Conservation (phyloP, 2,888 invertebrate species). For the Nomada fabriciana region DNA sequence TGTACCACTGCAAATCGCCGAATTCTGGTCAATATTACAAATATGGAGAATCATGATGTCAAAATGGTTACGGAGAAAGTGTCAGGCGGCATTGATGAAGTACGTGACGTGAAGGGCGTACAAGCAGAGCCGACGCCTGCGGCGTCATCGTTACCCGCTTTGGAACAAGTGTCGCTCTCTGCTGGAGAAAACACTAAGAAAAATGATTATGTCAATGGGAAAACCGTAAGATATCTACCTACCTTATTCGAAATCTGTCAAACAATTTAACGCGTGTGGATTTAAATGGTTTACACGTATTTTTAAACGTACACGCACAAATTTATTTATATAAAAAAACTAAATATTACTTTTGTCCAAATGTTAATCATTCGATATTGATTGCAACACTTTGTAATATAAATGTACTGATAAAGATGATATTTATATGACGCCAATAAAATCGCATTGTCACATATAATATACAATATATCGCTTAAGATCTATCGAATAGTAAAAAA, state of each 20-base stretch:
- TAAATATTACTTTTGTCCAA: neutral
- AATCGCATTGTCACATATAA: neutral
- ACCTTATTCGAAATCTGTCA: neutral
- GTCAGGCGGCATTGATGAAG: slow-evolving; percentile 62
- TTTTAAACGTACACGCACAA: neutral
- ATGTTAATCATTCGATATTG: too few species aligned
- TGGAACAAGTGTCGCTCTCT: slow-evolving; percentile 77
- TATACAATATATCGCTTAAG: neutral
- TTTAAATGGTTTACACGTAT: slow-evolving; percentile 5
- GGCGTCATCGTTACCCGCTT: slow-evolving; percentile 73
- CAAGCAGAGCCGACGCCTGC: slow-evolving; percentile 83
- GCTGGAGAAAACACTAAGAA: slow-evolving; percentile 70
- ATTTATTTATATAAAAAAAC: neutral
- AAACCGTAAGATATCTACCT: slow-evolving; percentile 69
- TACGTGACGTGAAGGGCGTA: slow-evolving; percentile 75
- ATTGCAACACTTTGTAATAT: too few species aligned
- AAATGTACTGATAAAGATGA: neutral
- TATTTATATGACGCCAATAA: neutral
- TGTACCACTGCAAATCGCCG: slow-evolving; percentile 75
- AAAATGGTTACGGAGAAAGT: slow-evolving; percentile 71
- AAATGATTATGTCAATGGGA: slow-evolving; percentile 64
- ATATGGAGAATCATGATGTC: slow-evolving; percentile 75
- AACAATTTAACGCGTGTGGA: neutral
- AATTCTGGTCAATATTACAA: slow-evolving; percentile 76
- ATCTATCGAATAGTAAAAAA: neutral